These are phyloP conservation scores for Aplidium turbinatum DNA, from an alignment of 23 tunicate genomes.

Conservation along the genomic window DNA sequence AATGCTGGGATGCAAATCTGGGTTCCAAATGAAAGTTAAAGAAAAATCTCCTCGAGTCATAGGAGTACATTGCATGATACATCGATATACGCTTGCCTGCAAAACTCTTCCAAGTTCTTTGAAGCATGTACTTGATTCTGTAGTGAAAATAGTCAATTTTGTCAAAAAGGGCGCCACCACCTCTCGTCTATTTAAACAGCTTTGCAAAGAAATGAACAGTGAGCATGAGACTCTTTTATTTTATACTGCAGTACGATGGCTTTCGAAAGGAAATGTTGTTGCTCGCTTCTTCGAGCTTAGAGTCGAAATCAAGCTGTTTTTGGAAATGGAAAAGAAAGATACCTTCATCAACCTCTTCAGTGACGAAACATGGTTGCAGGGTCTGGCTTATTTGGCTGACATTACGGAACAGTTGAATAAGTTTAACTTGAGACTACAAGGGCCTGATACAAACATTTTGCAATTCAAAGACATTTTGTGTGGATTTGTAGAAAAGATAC, in stretches of 20 bases:
- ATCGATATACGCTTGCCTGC: constrained; percentile 50
- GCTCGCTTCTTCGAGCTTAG: constrained; percentile 30
- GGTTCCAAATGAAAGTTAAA: constrained; percentile 57
- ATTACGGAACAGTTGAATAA: too few species aligned
- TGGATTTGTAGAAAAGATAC: too few species aligned
- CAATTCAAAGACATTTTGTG: too few species aligned
- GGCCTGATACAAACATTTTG: too few species aligned
- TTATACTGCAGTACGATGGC: constrained; percentile 26
- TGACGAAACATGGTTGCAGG: too few species aligned
- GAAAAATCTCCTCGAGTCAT: constrained; percentile 40
- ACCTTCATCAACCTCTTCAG: too few species aligned
- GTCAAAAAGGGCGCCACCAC: constrained; percentile 14
- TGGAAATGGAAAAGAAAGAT: constrained; percentile 23
- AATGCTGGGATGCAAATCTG: constrained; percentile 51
- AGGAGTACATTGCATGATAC: constrained; percentile 46
- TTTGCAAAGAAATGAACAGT: constrained; percentile 51
- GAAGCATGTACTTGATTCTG: constrained; percentile 44
- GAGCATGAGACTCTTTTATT: constrained; percentile 34
- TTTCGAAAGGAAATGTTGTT: constrained; percentile 42
- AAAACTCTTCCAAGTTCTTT: constrained; percentile 40
- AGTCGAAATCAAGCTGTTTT: background rate
- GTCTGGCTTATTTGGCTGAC: too few species aligned
- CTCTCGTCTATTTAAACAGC: constrained; percentile 53
- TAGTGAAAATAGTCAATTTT: constrained; percentile 44
- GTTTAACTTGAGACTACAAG: too few species aligned